phyloP scores from a whole-genome alignment of 2,113 vertebrate species.

The Bufo gargarizans region DNA sequence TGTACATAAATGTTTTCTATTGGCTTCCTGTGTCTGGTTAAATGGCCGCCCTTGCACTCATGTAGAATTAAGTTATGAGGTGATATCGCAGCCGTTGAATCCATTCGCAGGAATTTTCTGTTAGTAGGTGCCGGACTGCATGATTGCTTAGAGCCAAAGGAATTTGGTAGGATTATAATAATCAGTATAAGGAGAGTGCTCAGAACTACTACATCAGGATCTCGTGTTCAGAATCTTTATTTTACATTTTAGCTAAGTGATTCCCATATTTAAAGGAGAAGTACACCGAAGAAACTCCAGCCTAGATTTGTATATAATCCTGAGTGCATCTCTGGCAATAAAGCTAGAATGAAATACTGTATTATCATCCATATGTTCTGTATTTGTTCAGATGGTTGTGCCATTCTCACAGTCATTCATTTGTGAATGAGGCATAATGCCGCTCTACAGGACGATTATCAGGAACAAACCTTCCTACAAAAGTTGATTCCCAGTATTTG shows the following conservation, averaged over 20 bases:
- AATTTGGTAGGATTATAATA: slow-evolving; percentile 47
- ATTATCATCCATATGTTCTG: no score
- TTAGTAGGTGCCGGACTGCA: slow-evolving; percentile 32
- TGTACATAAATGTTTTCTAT: slow-evolving; percentile 24
- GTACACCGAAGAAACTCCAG: neutral
- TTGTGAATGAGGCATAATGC: no score
- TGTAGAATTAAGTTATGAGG: slow-evolving; percentile 27
- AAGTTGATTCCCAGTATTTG: no score
- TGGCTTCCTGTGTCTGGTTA: neutral
- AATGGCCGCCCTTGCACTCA: neutral
- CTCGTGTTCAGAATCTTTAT: slow-evolving; percentile 16
- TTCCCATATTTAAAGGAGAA: neutral
- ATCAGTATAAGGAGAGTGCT: slow-evolving; percentile 19
- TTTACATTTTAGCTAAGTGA: neutral
- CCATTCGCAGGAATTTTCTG: slow-evolving; percentile 6
- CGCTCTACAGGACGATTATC: no score
- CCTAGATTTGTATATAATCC: no score
- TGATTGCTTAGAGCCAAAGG: slow-evolving; percentile 34
- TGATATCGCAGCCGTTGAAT: slow-evolving; percentile 34
- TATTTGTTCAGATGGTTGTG: no score
- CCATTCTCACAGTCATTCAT: no score
- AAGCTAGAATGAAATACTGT: no score
- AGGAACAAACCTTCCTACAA: no score
- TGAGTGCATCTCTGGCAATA: no score
- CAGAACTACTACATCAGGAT: neutral